These are phyloP conservation scores for Lepidocolaptes lacrymiger DNA, from an alignment of 2,797 vertebrate species.

Conservation along the genomic window DNA sequence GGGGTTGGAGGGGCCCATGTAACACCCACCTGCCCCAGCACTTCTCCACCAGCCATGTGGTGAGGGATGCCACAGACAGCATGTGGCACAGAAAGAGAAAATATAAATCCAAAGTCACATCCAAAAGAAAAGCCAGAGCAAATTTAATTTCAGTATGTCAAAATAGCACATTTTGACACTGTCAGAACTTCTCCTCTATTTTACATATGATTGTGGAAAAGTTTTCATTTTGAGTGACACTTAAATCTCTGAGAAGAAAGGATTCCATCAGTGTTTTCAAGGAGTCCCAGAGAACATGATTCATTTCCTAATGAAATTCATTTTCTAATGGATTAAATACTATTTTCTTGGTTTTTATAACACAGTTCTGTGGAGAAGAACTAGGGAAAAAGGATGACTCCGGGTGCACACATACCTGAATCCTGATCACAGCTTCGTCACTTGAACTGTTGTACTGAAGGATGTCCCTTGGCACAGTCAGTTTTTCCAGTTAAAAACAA, in stretches of 20 bases:
- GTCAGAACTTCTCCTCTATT: background rate
- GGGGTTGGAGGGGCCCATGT: background rate
- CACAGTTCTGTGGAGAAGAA: background rate
- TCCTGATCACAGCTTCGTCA: background rate
- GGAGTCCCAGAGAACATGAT: background rate
- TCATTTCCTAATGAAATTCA: background rate
- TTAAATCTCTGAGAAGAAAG: background rate
- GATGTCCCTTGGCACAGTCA: background rate
- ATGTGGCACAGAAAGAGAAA: background rate
- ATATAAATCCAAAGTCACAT: background rate
- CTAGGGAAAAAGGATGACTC: background rate
- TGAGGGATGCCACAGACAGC: fast-evolving
- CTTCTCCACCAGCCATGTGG: background rate
- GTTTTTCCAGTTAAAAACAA: background rate
- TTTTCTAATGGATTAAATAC: background rate
- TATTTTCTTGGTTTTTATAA: background rate
- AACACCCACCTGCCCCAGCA: background rate
- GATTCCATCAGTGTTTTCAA: background rate
- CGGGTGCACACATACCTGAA: background rate
- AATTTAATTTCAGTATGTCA: background rate
- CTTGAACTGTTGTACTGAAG: background rate
- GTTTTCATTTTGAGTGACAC: background rate
- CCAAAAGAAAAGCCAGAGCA: background rate
- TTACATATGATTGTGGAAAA: background rate
- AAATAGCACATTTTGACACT: background rate